Base-by-base conservation (phyloP, 2,797 vertebrate genomes). In the Vultur gryphus region DNA sequence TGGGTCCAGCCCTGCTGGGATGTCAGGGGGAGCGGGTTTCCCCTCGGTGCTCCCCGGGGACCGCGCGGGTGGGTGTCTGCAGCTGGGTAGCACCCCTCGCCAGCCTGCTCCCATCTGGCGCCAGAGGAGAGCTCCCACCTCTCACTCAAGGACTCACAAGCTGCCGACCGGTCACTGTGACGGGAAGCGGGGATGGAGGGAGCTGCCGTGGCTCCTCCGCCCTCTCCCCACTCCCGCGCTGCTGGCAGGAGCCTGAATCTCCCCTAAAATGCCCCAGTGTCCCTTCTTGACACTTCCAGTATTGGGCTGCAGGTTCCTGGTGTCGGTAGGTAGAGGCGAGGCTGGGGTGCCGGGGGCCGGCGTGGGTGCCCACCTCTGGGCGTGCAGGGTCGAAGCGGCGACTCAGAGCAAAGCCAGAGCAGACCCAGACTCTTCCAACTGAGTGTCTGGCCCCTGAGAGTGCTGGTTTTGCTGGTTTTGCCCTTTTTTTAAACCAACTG, bases 91-190 rank as follows among this genome's bases (percentile, higher is more conserved):
- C 78, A 37, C 48, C 61, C 28, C 17, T n/a, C 35, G 19, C 25
- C 85, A 31, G 4, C 61, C 82, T 12, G 49, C 79, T 62, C 75
- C 16, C 1, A 17, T 5, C 43, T 46, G 39, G 72, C 1, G 6
- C 62, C 26, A 1, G 24, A 71, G 48, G 35, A 65, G 55, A 71
- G 57, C 70, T 81, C 90, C 65, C 49, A 48, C 65, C 81, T 20
- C 58, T 46, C 39, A 3, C 52, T n/a, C 57, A 9, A 44, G 93
- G 83, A 79, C 73, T 84, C 77, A 19, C 54, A 21, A 80, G 80
- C 91, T 95, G 89, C 89, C 55, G 95, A 97, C 97, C 94, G 9
- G 67, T 95, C 96, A 97, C 97, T 97, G 96, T 97, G 97, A 97
- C 14, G 88, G 90, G 81, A 69, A 73, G 65, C 4, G 11, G 62